Conservation (phyloP, 2,113 vertebrate genomes). For the Alligator sinensis region DNA sequence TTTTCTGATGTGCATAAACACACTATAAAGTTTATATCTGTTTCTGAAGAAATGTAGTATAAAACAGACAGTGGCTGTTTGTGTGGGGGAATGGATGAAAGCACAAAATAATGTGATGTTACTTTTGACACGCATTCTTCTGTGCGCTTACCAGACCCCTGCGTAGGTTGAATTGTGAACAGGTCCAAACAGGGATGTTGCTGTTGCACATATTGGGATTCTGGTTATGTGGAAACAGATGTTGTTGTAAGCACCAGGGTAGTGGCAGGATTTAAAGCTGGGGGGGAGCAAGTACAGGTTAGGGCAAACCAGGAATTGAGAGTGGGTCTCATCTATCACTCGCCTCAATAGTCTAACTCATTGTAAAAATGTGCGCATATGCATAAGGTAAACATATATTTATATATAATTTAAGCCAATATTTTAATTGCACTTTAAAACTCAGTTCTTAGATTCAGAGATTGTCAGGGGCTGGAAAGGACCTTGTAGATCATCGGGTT, state of each 20-base stretch:
- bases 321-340: neutral
- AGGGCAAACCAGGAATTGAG: neutral
- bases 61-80: neutral
- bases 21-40: neutral
- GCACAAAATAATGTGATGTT: neutral
- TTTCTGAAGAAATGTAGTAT: neutral
- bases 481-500: too few relatives aligned
- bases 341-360: neutral
- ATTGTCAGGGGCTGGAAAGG: too few relatives aligned
- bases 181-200: neutral
- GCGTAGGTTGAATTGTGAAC: neutral
- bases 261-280: neutral
- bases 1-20: neutral
- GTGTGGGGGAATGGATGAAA: neutral
- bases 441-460: neutral
- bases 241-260: neutral
- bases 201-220: neutral
- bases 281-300: neutral
- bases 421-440: neutral
- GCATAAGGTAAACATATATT: neutral
- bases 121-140: neutral
- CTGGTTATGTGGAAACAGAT: neutral
- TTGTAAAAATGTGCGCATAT: fast-evolving
- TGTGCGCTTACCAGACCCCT: neutral
- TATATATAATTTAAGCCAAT: neutral